phyloP scores from a whole-genome alignment of 2,888 invertebrate species.

The Epirrita christyi region DNA sequence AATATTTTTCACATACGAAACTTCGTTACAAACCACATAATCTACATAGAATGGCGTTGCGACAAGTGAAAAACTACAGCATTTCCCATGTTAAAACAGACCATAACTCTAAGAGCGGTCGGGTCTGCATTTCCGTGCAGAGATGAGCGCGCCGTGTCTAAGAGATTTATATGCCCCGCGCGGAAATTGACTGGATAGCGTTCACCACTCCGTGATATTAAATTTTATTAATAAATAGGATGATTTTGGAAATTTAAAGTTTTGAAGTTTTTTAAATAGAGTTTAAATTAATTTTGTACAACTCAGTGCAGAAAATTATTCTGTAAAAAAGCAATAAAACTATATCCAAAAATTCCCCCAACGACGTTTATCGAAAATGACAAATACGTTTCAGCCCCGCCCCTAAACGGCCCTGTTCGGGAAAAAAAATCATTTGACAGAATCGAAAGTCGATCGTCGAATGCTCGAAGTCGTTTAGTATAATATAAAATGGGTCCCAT shows the following conservation, averaged over 20 bases:
- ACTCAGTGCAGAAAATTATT: not conserved
- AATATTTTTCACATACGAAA: slow-evolving; percentile 23
- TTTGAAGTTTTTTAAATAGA: not conserved
- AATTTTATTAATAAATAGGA: slow-evolving; percentile 38
- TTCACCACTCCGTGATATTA: slow-evolving; percentile 29
- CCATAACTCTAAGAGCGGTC: slow-evolving; percentile 66
- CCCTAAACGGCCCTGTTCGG: slow-evolving; percentile 31
- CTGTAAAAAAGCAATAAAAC: slow-evolving; percentile 19
- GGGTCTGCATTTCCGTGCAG: slow-evolving; percentile 72
- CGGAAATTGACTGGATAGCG: slow-evolving; percentile 73
- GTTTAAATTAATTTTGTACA: not conserved
- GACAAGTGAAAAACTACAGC: slow-evolving; percentile 71
- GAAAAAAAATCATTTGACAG: slow-evolving; percentile 50
- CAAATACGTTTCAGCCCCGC: slow-evolving; percentile 27
- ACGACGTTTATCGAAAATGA: slow-evolving; percentile 31
- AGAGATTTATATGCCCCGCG: slow-evolving; percentile 69
- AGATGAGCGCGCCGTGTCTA: slow-evolving; percentile 66
- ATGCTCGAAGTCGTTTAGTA: slow-evolving; percentile 54
- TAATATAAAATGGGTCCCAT: slow-evolving; percentile 71
- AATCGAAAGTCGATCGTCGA: slow-evolving; percentile 43
- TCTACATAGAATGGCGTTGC: slow-evolving; percentile 34
- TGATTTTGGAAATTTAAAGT: slow-evolving; percentile 1
- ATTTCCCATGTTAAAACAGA: slow-evolving; percentile 76
- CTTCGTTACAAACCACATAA: slow-evolving; percentile 36
- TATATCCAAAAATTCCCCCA: slow-evolving; percentile 7